A percentile compares a stretch with the other conserved stretches of the same genome.
phyloP scores from a whole-genome alignment of 2,797 vertebrate genomes.

The Manis javanica region DNA sequence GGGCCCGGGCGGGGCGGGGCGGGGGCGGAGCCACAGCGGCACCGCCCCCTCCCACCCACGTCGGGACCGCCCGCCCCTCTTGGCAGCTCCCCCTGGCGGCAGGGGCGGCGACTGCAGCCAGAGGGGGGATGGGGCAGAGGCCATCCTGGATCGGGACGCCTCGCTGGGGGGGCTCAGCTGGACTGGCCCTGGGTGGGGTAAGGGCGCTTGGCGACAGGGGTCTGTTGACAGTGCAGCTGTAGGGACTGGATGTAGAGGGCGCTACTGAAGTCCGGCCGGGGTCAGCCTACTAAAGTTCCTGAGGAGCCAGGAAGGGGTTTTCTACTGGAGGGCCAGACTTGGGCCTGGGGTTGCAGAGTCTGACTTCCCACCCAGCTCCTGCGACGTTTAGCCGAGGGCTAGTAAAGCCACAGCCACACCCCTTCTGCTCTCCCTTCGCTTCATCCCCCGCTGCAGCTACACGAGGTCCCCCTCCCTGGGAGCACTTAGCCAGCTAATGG shows the following conservation, averaged over 20 bases:
- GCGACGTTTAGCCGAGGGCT: background rate
- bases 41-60: background rate
- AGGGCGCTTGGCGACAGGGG: background rate
- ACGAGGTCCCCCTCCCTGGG: background rate
- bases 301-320: background rate
- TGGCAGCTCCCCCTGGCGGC: constrained; percentile 76
- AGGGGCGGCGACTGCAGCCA: constrained; percentile 56
- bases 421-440: background rate
- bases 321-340: background rate
- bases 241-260: background rate
- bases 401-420: constrained; percentile 17
- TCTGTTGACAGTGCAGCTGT: background rate
- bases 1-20: constrained; percentile 46
- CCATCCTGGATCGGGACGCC: fast-evolving
- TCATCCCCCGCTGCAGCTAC: constrained; percentile 21
- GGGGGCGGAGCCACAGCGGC: constrained; percentile 6
- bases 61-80: constrained; percentile 1
- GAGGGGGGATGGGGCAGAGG: background rate
- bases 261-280: background rate
- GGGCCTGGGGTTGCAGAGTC: background rate
- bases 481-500: constrained; percentile 78
- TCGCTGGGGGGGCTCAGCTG: background rate
- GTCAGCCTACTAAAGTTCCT: background rate
- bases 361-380: background rate
- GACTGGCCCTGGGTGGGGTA: background rate